These are phyloP conservation scores for Sciurus carolinensis DNA, from an alignment of 2,797 vertebrate genomes.

Conservation along the genomic window DNA sequence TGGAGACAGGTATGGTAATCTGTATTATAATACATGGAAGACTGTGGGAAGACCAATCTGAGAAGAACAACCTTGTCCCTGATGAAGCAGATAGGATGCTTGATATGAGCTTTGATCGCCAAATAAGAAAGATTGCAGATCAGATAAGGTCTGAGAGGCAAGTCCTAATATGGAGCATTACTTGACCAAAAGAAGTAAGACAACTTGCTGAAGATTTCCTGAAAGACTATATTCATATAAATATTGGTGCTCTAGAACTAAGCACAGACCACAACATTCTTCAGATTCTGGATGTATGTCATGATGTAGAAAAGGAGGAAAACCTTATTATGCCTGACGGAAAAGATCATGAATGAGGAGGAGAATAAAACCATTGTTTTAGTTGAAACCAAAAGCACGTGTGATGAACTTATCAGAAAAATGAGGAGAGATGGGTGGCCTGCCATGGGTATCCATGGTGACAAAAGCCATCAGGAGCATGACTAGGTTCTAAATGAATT, in stretches of 20 bases:
- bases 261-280: slow-evolving; percentile 98
- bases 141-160: slow-evolving; percentile 97
- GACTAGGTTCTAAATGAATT: slow-evolving; percentile 99
- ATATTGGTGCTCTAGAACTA: slow-evolving; percentile 95
- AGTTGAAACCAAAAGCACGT: slow-evolving; percentile 92
- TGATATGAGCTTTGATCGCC: slow-evolving; percentile 98
- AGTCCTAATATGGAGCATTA: slow-evolving; percentile 98
- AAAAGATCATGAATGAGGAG: slow-evolving; percentile 99
- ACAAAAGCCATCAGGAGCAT: slow-evolving; percentile 98
- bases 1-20: slow-evolving; percentile 98
- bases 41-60: slow-evolving; percentile 96
- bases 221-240: slow-evolving; percentile 97
- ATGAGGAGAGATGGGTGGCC: slow-evolving; percentile 92
- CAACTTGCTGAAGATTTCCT: slow-evolving; percentile 98
- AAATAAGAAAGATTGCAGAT: slow-evolving; percentile 98
- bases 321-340: slow-evolving; percentile 93
- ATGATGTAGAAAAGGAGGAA: slow-evolving; percentile 97
- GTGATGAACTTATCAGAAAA: too few relatives aligned
- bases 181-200: slow-evolving; percentile 96
- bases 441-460: slow-evolving; percentile 98
- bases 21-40: slow-evolving; percentile 98
- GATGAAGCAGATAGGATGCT: slow-evolving; percentile 96
- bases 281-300: slow-evolving; percentile 98
- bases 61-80: slow-evolving; percentile 90
- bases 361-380: slow-evolving; percentile 99